Base-by-base conservation (phyloP, 2,888 invertebrate species). In the Ligdia adustata region DNA sequence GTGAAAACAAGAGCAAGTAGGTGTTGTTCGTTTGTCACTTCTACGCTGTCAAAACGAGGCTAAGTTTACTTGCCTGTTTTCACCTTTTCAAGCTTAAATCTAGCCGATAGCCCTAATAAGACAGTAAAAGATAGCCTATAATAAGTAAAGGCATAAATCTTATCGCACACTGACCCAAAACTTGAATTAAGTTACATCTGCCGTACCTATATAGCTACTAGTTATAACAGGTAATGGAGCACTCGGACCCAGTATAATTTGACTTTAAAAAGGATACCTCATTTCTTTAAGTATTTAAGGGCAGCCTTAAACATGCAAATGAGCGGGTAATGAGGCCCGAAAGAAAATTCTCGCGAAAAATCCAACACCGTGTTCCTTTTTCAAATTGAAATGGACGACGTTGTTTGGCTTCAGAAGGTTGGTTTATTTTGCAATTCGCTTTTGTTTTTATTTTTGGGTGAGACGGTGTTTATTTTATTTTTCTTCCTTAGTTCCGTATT, bases 231-330 rank as follows among this genome's bases (percentile, higher is more conserved):
- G 49, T 50, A 50, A 49, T 44, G 43, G 43, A 26, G 12, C 12
- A 3, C n/a, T n/a, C 32, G 34, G 40, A 35, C 44, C 32, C 29
- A 13, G 27, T 11, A 40, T 50, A 50, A 50, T 50, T 50, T 40
- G 35, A 44, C 50, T 50, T 50, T 40, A 50, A 50, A 44, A 50
- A 43, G 34, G 40, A 50, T 44, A 44, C 44, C 44, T 50, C 50
- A 50, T 50, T 50, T 40, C 44, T 40, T 40, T 40, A 40, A 44
- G 44, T 32, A 50, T 50, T 50, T 50, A 50, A 50, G 50, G 40
- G 31, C 22, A 40, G 50, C 40, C 15, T 44, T 50, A 32, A 39
- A 44, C 34, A 50, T 50, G 50, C 37, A 50, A 44, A 50, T 44
- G 50, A 44, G 44, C 1, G 31, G 9, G 44, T 44, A 50, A 48